These are phyloP conservation scores for Periplaneta americana DNA, from an alignment of 1,140 invertebrate genomes.

Conservation along the genomic window DNA sequence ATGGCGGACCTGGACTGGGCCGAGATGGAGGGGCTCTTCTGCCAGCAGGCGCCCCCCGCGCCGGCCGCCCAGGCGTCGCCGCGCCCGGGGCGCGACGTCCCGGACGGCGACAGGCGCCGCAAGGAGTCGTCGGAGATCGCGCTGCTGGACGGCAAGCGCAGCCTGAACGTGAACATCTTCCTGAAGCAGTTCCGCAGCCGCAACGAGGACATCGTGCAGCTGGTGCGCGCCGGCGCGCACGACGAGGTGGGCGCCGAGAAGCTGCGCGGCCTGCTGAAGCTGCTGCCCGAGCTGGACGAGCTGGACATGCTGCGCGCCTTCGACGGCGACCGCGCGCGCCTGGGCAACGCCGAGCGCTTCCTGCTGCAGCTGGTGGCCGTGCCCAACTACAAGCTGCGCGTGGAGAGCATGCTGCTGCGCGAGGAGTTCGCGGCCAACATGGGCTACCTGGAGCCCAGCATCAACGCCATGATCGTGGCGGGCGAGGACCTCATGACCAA, in stretches of 20 bases:
- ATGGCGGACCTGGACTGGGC: slow-evolving; percentile 81
- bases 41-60: slow-evolving; percentile 65
- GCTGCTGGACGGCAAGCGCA: slow-evolving; percentile 88
- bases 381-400: slow-evolving; percentile 87
- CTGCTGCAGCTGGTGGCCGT: slow-evolving; percentile 79
- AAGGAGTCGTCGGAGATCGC: slow-evolving; percentile 74
- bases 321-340: slow-evolving; percentile 70
- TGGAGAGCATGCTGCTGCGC: slow-evolving; percentile 93
- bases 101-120: slow-evolving; percentile 44
- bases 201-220: slow-evolving; percentile 85
- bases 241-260: slow-evolving; percentile 90
- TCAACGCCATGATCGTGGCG: slow-evolving; percentile 86
- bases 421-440: slow-evolving; percentile 93
- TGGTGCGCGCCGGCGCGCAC: slow-evolving; percentile 79
- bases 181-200: slow-evolving; percentile 94
- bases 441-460: slow-evolving; percentile 85
- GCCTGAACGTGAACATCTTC: slow-evolving; percentile 96
- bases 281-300: slow-evolving; percentile 90
- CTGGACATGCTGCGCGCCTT: slow-evolving; percentile 84
- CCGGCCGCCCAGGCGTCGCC: slow-evolving; percentile 32
- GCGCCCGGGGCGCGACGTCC: slow-evolving; percentile 19
- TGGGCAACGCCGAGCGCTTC: slow-evolving; percentile 92
- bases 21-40: slow-evolving; percentile 89
- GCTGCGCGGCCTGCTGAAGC: slow-evolving; percentile 83
- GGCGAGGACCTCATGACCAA: slow-evolving; percentile 79